Evolutionary conservation across 2,113 vertebrate genomes (phyloP).

Genomic region (Anseranas semipalmata): DNA sequence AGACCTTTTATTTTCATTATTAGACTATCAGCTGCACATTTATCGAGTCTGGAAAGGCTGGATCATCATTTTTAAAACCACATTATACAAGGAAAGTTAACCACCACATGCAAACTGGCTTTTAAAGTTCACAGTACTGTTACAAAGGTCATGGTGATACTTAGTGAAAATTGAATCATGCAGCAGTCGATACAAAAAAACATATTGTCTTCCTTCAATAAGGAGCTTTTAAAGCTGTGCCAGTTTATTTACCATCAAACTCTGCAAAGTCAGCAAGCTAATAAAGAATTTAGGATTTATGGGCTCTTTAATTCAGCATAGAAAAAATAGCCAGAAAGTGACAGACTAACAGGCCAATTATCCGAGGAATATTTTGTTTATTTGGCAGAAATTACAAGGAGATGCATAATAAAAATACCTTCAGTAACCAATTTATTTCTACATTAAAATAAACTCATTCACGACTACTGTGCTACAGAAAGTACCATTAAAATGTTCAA

Average conservation of each 20-base stretch:
- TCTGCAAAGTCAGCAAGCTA: conserved; percentile 73
- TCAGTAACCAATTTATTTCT: conserved; percentile 40
- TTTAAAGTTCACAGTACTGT: conserved; percentile 71
- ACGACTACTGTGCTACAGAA: conserved; percentile 32
- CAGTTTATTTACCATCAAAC: conserved; percentile 67
- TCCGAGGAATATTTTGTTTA: conserved; percentile 53
- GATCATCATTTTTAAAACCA: conserved; percentile 61
- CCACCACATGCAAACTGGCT: conserved; percentile 70
- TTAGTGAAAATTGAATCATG: conserved; percentile 77
- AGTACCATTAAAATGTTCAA: conserved; percentile 53
- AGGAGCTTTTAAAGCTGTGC: conserved; percentile 63
- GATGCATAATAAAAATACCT: conserved; percentile 44
- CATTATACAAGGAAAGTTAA: conserved; percentile 65
- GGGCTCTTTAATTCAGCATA: conserved; percentile 36
- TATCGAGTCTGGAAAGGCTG: conserved; percentile 55
- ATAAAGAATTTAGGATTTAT: conserved; percentile 57
- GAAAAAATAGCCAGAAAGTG: conserved; percentile 29
- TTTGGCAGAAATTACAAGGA: conserved; percentile 50
- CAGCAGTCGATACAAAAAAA: conserved; percentile 75
- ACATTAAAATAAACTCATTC: conserved; percentile 53
- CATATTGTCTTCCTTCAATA: conserved; percentile 71
- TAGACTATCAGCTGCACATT: conserved; percentile 13
- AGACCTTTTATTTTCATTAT: conserved; percentile 65
- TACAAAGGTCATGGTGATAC: conserved; percentile 66
- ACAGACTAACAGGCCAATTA: conserved; percentile 42